These are phyloP conservation scores for Falco punctatus DNA, from an alignment of 2,113 vertebrate genomes.

Conservation along the genomic window DNA sequence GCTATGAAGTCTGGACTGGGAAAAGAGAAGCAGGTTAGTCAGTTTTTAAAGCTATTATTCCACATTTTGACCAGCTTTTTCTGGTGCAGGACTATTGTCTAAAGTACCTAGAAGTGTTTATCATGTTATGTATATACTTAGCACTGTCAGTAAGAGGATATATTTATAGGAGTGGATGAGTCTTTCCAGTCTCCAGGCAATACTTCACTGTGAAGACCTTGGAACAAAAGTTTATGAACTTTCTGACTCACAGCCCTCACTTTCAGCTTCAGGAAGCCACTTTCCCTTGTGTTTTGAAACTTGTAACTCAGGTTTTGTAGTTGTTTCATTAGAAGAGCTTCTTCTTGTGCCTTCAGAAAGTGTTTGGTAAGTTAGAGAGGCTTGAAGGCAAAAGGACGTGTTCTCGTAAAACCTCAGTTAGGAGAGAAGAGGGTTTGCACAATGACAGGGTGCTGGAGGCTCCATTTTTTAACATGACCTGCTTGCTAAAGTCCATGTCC, in stretches of 20 bases:
- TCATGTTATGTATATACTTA: background rate
- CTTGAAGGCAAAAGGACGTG: background rate
- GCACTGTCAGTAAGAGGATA: background rate
- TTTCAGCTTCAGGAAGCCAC: background rate
- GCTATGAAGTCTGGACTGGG: background rate
- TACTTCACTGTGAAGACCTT: background rate
- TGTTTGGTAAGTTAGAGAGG: background rate
- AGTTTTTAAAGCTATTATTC: background rate
- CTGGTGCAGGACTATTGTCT: background rate
- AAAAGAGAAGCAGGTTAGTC: background rate
- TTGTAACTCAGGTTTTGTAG: background rate
- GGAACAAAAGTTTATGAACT: slow-evolving; percentile 2
- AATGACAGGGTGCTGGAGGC: background rate
- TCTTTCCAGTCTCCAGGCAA: background rate
- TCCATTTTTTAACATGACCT: background rate
- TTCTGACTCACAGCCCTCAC: background rate
- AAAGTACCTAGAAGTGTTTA: background rate
- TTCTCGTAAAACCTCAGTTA: background rate
- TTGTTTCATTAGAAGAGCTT: background rate
- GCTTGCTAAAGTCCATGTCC: background rate
- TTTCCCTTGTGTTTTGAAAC: background rate
- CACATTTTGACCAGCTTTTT: slow-evolving; percentile 3
- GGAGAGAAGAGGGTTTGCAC: background rate
- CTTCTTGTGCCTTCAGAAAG: background rate
- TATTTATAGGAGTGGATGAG: slow-evolving; percentile 3